These are phyloP conservation scores for Leptatherina wallacei DNA, from an alignment of 2,797 vertebrate genomes.

Conservation along the genomic window DNA sequence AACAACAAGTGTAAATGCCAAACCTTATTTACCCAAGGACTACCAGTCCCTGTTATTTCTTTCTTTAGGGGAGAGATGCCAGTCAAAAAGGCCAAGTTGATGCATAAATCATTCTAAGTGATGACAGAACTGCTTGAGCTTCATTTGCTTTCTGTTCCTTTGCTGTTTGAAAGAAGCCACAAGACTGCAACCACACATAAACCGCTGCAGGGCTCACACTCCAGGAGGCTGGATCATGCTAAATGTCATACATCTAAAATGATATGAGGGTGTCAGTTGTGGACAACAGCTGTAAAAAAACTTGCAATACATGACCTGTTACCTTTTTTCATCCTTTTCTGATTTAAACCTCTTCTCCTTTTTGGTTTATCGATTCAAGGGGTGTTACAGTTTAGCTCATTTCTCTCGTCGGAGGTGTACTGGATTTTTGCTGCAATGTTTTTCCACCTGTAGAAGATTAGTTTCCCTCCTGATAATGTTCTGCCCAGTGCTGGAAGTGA, in stretches of 20 bases:
- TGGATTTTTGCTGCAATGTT: slow-evolving; percentile 45
- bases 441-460: slow-evolving; percentile 22
- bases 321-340: slow-evolving; percentile 9
- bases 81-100: slow-evolving; percentile 36
- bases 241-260: slow-evolving; percentile 62
- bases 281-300: slow-evolving; percentile 42
- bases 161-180: slow-evolving; percentile 27
- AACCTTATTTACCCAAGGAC: slow-evolving; percentile 22
- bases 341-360: slow-evolving; percentile 28
- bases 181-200: slow-evolving; percentile 12
- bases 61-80: neutral
- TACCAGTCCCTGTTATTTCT: slow-evolving; percentile 18
- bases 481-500: slow-evolving; percentile 26
- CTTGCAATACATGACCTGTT: slow-evolving; percentile 15
- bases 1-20: slow-evolving; percentile 52
- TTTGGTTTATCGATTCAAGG: slow-evolving; percentile 21
- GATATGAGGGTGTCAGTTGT: slow-evolving; percentile 48
- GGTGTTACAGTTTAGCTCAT: neutral
- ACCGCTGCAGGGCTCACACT: slow-evolving; percentile 33
- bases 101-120: slow-evolving; percentile 31
- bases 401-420: slow-evolving; percentile 19
- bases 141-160: neutral
- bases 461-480: slow-evolving; percentile 22
- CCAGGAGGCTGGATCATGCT: slow-evolving; percentile 38
- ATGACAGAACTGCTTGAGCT: slow-evolving; percentile 7